Percentiles rank a stretch among this genome's conserved stretches.
phyloP scores from a whole-genome alignment of 2,113 vertebrate genomes.

The Potamarius usumacintae region DNA sequence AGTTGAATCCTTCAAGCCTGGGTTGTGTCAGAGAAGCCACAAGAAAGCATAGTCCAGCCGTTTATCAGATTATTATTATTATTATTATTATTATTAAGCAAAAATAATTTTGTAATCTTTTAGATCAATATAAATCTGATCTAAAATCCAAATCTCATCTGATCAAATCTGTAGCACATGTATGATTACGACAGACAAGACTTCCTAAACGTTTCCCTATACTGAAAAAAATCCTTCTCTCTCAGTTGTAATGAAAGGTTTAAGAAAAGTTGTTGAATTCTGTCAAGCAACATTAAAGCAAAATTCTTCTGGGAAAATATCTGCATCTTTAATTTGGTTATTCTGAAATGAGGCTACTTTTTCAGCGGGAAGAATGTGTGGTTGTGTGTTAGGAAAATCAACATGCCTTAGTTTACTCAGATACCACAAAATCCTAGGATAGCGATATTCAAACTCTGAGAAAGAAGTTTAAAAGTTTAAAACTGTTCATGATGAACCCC shows the following conservation, averaged over 20 bases:
- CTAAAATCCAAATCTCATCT: not conserved
- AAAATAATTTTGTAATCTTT: not conserved
- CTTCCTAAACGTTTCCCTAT: not conserved
- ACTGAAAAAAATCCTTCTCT: not conserved
- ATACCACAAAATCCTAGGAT: not conserved
- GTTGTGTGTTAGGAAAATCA: not conserved
- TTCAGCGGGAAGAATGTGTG: not conserved
- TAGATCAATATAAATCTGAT: not conserved
- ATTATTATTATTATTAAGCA: no score
- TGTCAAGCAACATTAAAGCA: not conserved
- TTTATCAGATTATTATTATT: no score
- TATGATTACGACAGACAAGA: not conserved
- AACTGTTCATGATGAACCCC: not conserved
- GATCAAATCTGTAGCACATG: not conserved
- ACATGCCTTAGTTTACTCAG: not conserved
- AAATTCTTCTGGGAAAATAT: not conserved
- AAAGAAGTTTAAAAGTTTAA: not conserved
- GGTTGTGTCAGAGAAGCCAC: constrained; percentile 71
- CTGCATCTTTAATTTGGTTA: not conserved
- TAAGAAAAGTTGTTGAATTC: not conserved
- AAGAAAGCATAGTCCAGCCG: constrained; percentile 62
- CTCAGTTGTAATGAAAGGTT: not conserved
- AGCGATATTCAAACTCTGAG: not conserved
- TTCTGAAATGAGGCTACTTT: not conserved
- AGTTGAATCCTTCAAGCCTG: constrained; percentile 66